A percentile compares a stretch with the other conserved stretches of the same genome.
These are phyloP conservation scores for Takifugu bimaculatus DNA, from an alignment of 2,113 vertebrate species.

Conservation along the genomic window DNA sequence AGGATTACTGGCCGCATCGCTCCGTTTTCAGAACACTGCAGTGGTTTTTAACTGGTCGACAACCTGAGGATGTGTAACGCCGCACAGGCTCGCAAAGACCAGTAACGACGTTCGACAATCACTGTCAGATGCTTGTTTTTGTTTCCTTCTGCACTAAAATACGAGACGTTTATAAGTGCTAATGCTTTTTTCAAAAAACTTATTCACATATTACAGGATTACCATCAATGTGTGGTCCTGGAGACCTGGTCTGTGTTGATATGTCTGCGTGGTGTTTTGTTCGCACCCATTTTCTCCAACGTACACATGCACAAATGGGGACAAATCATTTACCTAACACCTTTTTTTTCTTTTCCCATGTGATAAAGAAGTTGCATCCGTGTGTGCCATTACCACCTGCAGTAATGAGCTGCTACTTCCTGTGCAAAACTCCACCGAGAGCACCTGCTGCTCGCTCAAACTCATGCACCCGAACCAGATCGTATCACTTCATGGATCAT, in stretches of 20 bases:
- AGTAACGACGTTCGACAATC: too few species aligned
- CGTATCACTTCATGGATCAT: too few species aligned
- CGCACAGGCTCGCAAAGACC: not conserved
- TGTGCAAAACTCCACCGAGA: conserved; percentile 46
- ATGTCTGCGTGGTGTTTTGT: not conserved
- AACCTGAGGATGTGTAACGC: not conserved
- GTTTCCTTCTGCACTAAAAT: too few species aligned
- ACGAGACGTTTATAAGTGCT: too few species aligned
- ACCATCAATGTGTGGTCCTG: too few species aligned
- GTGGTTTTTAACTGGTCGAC: not conserved
- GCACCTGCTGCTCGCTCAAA: conserved; percentile 57
- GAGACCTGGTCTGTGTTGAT: too few species aligned
- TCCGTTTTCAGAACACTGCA: not conserved
- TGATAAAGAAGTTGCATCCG: conserved; percentile 11
- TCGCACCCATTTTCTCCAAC: conserved; percentile 26
- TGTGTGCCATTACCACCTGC: conserved; percentile 49
- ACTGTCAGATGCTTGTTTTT: too few species aligned
- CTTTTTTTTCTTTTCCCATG: conserved; percentile 22
- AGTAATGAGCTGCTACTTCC: conserved; percentile 62
- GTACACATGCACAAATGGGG: conserved; percentile 29
- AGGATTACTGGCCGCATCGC: not conserved
- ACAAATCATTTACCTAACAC: conserved; percentile 43
- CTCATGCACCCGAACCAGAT: conserved; percentile 10
- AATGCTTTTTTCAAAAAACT: too few species aligned
- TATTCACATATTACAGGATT: too few species aligned